Base-by-base conservation (phyloP, 2,797 vertebrate genomes). In the Periparus ater region DNA sequence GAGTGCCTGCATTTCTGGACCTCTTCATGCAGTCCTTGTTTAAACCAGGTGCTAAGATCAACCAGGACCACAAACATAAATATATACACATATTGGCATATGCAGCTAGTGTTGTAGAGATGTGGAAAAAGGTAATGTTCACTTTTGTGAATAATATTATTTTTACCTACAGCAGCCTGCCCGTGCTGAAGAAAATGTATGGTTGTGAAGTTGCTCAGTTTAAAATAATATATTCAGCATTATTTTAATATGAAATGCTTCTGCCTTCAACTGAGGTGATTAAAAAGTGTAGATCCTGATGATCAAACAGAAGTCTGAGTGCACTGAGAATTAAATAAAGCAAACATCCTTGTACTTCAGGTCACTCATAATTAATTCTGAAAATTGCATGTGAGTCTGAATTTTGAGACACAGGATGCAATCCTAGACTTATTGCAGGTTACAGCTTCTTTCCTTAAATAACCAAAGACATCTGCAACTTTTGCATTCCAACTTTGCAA, bases 11-110 rank as follows among this genome's bases (percentile, higher is more conserved):
- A 48, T 99, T 99, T 95, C 96, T 99, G 91, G 99, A 99, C 94
- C 98, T 99, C 57, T 99, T 99, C 95, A 99, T 99, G 99, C 99
- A 99, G 97, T 99, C 99, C 0, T 98, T 99, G 55, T 99, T 99
- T 87, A 99, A 99, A 61, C 99, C 99, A 0, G 99, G 99, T 26
- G 99, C 99, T 40, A 99, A 99, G 96, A 99, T 99, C 96, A 99
- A 99, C 98, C 99, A 99, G 96, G 99, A 99, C 95, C 99, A 99
- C 81, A 99, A 99, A 91, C 99, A 99, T 97, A 99, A 99, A 95
- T 99, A 99, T 88, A 99, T 99, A 94, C 99, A 99, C 96, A 99
- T 99, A 92, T 89, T 99, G 97, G 99, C 99, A 1, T 99, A 99
- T 4, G 99, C 99, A 19, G 99, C 99, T 44, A 99, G 99, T 8